Conservation (phyloP, 1,140 invertebrate species). For the Lysiphlebus fabarum region DNA sequence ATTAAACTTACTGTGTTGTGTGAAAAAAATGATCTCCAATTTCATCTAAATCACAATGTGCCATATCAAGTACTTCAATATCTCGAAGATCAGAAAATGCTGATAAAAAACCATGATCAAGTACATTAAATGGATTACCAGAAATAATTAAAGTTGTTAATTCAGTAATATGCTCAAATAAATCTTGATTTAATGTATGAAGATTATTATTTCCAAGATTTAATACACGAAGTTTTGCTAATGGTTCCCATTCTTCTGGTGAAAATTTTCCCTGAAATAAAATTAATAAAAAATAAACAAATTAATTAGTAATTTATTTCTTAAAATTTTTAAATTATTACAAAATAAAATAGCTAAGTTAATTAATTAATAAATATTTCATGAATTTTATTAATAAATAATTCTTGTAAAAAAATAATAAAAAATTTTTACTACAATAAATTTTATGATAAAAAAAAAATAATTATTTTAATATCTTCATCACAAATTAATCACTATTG, state of each 20-base stretch:
- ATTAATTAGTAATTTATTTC: not conserved
- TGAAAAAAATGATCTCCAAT: constrained; percentile 66
- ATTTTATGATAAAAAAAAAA: no score
- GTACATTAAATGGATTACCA: constrained; percentile 63
- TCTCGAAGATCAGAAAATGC: constrained; percentile 63
- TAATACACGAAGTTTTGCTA: constrained; percentile 60
- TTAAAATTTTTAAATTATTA: no score
- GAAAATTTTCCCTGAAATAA: constrained; percentile 61
- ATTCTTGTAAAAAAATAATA: no score
- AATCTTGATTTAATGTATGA: constrained; percentile 63
- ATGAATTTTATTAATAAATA: no score
- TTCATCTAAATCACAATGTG: constrained; percentile 60
- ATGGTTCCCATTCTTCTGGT: constrained; percentile 59
- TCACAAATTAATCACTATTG: no score
- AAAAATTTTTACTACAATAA: no score
- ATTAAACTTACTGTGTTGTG: constrained; percentile 49
- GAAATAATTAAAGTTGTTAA: constrained; percentile 65
- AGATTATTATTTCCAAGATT: constrained; percentile 66
- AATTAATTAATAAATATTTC: no score
- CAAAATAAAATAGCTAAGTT: no score
- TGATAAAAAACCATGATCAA: constrained; percentile 60
- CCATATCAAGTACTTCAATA: constrained; percentile 69
- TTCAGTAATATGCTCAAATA: constrained; percentile 68
- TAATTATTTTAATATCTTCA: no score
- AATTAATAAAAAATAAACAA: constrained; percentile 19